Percentiles rank a stretch among this genome's conserved stretches.
phyloP scores from a whole-genome alignment of 1,140 invertebrate species.

The Aphaenogaster floridana region DNA sequence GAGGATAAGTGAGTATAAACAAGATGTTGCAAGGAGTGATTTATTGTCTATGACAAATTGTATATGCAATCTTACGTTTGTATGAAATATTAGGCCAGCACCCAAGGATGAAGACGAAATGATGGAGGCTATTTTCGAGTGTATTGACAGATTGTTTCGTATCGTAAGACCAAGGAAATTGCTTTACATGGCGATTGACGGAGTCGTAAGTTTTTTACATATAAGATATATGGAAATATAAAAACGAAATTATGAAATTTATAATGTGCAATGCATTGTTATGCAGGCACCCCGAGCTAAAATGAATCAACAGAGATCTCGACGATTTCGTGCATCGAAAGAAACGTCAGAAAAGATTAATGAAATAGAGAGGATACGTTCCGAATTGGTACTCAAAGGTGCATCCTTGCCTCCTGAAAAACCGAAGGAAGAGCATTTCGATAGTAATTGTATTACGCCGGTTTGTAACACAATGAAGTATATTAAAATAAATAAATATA shows the following conservation, averaged over 20 bases:
- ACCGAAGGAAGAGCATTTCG: constrained; percentile 97
- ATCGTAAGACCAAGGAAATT: constrained; percentile 98
- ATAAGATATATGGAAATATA: neutral
- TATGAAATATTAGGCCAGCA: constrained; percentile 90
- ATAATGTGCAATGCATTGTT: constrained; percentile 34
- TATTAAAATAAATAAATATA: neutral
- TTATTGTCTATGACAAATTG: constrained; percentile 18
- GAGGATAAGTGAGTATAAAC: constrained; percentile 93
- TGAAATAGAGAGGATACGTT: constrained; percentile 93
- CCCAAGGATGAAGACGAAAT: constrained; percentile 99
- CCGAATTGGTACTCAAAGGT: constrained; percentile 92
- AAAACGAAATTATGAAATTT: neutral
- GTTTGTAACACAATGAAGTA: constrained; percentile 82
- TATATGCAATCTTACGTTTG: constrained; percentile 13
- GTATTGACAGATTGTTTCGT: constrained; percentile 97
- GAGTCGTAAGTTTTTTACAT: constrained; percentile 91
- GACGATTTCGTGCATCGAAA: constrained; percentile 98
- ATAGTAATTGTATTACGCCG: constrained; percentile 99
- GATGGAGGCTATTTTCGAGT: constrained; percentile 99
- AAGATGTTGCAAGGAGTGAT: neutral
- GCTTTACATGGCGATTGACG: constrained; percentile 99
- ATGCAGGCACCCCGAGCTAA: constrained; percentile 97
- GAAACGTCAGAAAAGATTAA: constrained; percentile 96
- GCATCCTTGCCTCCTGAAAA: constrained; percentile 95
- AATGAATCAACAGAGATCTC: constrained; percentile 99